phyloP scores from a whole-genome alignment of 1,140 invertebrate species.

The Harpegnathos saltator region DNA sequence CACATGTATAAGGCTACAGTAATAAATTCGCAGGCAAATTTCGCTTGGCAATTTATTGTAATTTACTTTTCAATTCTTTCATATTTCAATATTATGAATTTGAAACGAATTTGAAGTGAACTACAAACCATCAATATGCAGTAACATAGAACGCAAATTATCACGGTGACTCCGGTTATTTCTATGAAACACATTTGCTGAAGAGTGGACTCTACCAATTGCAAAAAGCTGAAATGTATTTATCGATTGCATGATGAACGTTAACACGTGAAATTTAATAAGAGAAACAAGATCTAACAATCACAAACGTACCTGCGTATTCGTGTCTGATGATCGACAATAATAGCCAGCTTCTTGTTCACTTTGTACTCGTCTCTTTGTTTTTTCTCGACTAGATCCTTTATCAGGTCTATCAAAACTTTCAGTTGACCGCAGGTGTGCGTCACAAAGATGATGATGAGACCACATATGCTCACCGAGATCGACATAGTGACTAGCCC shows the following conservation, averaged over 20 bases:
- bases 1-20: no score
- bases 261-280: not conserved
- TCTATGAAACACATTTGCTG: slow-evolving; percentile 76
- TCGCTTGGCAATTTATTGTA: no score
- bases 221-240: slow-evolving; percentile 49
- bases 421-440: slow-evolving; percentile 74
- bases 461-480: slow-evolving; percentile 37
- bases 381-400: not conserved
- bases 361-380: not conserved
- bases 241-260: not conserved
- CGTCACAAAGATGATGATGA: slow-evolving; percentile 69
- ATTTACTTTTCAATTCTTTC: no score
- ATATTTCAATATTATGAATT: no score
- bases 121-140: no score
- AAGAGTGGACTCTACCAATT: slow-evolving; percentile 55
- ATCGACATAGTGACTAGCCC: slow-evolving; percentile 41
- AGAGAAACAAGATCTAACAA: not conserved
- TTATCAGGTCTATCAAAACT: slow-evolving; percentile 64
- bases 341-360: not conserved
- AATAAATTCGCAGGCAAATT: no score
- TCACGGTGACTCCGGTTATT: slow-evolving; percentile 22
- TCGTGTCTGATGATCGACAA: not conserved
- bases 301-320: not conserved
- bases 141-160: no score
- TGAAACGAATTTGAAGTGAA: no score